A percentile compares a stretch with the other conserved stretches of the same genome.
Evolutionary conservation across 2,888 invertebrate species (phyloP).

Genomic region (Glyphotaelius pellucidus): DNA sequence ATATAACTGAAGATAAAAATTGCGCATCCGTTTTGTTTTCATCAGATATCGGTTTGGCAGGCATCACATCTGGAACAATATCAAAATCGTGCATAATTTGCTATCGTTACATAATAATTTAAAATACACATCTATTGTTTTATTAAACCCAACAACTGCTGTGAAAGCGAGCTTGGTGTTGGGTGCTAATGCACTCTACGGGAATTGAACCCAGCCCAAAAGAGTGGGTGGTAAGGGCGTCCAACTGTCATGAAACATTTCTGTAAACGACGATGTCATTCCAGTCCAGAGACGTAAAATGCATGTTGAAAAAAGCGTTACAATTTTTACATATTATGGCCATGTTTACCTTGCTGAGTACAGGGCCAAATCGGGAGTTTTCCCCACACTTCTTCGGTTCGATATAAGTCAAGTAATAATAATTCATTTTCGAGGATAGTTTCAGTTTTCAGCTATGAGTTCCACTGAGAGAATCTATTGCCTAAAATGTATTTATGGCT

Average conservation of each 20-base stretch:
- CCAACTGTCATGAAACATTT: not conserved
- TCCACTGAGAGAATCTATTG: not conserved
- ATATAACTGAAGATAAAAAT: not conserved
- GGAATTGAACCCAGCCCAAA: not conserved
- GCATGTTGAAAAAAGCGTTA: not conserved
- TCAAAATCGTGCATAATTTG: not conserved
- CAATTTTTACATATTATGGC: not conserved
- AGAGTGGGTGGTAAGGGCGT: not conserved
- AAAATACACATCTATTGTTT: not conserved
- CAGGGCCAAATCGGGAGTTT: not conserved
- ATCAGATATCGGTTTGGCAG: not conserved
- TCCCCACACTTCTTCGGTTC: not conserved
- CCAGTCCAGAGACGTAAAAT: not conserved
- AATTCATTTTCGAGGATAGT: constrained; percentile 25
- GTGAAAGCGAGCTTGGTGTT: not conserved
- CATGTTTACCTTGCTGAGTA: not conserved
- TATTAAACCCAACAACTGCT: not conserved
- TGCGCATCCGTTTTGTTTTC: not conserved
- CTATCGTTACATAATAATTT: not conserved
- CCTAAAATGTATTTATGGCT: not conserved
- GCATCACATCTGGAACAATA: not conserved
- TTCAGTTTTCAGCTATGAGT: not conserved
- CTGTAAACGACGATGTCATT: not conserved
- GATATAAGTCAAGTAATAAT: constrained; percentile 29
- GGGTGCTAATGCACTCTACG: not conserved